Evolutionary conservation across 2,113 vertebrate genomes (phyloP), one percentile per base, ranked within the genome.

Genomic region (Vulpes lagopus): DNA sequence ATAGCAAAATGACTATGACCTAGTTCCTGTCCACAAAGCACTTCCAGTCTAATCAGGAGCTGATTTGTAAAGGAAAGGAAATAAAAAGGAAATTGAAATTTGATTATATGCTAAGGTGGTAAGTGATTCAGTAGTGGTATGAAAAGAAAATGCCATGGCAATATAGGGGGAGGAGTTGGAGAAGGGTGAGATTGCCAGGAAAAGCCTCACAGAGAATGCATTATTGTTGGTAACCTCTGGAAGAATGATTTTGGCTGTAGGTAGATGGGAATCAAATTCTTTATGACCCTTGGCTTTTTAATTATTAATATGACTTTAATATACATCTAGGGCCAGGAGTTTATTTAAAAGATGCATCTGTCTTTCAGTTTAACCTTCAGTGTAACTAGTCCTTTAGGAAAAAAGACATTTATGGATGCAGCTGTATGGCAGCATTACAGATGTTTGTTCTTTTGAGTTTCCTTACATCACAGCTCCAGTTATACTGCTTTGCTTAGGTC

Each of bases 251-350:
- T 59, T 90, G 87, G 49, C 76, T 93, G 4, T 89, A 82, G 43
- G 59, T 60, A 65, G 76, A 32, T 78, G 67, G n/a, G n/a, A 89
- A 73, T 96, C 60, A 78, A n/a, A 89, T 95, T 96, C 55, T 94
- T 49, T 78, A 32, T 96, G 91, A 95, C 65, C 60, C 73, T 95
- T 55, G 23, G 60, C 20, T 49, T 85, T 97, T 96, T 85, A 67
- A 93, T 94, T 92, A 85, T 71, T 94, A 83, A 43, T 95, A 8
- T 67, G 73, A 80, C 23, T 88, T 96, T 91, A 88, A 76, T 32
- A 65, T 84, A 67, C 10, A 93, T 51, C 43, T 43, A 49, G 76
- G 32, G 87, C 43, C 71, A 11, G 30, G 85, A 71, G 11, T 95
- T 94, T 86, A 94, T 93, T 83, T 87, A 80, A 94, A 92, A 93